Evolutionary conservation across 2,797 vertebrate species (phyloP).

Genomic region (Clangula hyemalis): DNA sequence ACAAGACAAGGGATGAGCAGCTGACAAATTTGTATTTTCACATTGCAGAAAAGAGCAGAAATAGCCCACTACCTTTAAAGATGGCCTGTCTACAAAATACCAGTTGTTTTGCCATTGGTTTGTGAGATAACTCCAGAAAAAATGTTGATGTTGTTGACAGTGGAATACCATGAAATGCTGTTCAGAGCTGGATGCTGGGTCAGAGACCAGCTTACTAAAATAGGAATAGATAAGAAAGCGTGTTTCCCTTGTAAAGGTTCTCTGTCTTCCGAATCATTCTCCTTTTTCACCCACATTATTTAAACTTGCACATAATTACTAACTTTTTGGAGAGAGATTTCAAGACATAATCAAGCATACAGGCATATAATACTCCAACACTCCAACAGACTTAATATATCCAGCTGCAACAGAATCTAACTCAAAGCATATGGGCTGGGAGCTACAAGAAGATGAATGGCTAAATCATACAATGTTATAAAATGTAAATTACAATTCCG

Average conservation of each 20-base stretch:
- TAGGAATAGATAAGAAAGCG: background rate
- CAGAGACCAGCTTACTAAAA: background rate
- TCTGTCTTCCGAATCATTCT: background rate
- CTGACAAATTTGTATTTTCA: background rate
- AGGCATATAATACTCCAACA: background rate
- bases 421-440: background rate
- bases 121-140: background rate
- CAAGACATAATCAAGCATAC: background rate
- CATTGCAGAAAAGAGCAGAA: background rate
- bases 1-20: background rate
- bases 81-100: background rate
- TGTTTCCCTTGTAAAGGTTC: background rate
- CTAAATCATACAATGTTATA: background rate
- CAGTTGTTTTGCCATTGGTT: background rate
- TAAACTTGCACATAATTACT: background rate
- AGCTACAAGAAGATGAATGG: background rate
- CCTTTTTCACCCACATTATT: background rate
- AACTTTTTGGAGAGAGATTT: background rate
- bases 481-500: slow-evolving; percentile 2
- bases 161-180: background rate
- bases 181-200: background rate
- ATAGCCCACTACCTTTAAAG: background rate
- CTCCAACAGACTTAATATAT: background rate
- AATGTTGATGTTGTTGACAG: background rate
- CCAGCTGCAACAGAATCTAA: background rate